Evolutionary conservation across 2,113 vertebrate genomes (phyloP).

Genomic region (Macquaria australasica): DNA sequence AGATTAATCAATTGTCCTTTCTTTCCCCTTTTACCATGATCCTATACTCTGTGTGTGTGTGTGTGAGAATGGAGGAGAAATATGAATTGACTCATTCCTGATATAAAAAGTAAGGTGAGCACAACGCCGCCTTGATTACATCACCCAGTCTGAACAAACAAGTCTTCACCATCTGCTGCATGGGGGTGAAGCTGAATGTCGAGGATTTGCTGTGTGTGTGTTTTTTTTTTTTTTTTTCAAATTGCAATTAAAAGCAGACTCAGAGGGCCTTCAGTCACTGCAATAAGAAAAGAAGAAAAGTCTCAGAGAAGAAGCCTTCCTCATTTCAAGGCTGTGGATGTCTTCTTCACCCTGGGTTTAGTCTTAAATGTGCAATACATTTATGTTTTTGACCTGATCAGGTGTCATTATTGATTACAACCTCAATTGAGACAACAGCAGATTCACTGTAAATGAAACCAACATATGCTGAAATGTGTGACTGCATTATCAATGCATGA

Average conservation of each 20-base stretch:
- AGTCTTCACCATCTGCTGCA: constrained; percentile 20
- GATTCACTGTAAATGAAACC: neutral
- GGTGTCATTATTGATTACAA: neutral
- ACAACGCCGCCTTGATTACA: no score
- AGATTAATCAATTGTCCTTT: neutral
- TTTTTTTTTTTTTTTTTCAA: neutral
- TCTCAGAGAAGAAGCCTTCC: neutral
- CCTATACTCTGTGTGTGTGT: neutral
- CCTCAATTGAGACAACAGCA: neutral
- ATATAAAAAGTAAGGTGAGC: neutral
- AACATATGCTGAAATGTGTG: neutral
- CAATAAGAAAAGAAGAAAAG: neutral
- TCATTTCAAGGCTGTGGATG: neutral
- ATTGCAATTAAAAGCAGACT: neutral
- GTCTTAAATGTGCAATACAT: neutral
- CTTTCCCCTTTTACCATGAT: neutral
- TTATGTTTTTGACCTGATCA: neutral
- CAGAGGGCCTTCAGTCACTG: neutral
- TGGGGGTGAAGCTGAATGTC: neutral
- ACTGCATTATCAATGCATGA: neutral
- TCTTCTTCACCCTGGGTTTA: neutral
- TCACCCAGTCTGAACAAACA: neutral
- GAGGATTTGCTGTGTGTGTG: neutral
- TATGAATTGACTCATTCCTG: neutral
- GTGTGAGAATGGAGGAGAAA: neutral